Percentiles rank a stretch among this genome's conserved stretches.
Conservation (phyloP, 1,140 invertebrate species). For the Drosophila saltans region DNA sequence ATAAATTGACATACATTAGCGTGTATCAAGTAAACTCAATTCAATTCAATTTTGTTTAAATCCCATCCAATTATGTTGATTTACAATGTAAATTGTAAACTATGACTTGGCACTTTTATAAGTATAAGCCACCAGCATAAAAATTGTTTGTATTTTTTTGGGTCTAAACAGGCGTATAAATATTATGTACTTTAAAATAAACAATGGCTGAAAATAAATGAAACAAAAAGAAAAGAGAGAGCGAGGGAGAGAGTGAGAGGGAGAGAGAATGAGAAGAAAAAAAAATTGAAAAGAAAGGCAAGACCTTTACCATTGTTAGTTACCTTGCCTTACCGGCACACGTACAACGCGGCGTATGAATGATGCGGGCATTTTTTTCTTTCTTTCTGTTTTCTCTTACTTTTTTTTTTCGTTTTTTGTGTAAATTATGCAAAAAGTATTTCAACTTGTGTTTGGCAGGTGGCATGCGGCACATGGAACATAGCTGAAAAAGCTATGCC, state of each 20-base stretch:
- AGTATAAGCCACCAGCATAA: background rate
- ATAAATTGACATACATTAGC: too few species aligned
- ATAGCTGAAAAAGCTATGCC: constrained; percentile 18
- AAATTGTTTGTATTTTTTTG: background rate
- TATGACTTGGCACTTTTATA: background rate
- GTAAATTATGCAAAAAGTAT: constrained; percentile 71
- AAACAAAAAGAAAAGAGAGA: constrained; percentile 13
- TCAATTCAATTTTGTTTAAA: constrained; percentile 10
- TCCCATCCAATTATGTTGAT: constrained; percentile 2
- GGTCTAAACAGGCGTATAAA: constrained; percentile 28
- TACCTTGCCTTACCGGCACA: constrained; percentile 58
- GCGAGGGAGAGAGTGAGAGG: background rate
- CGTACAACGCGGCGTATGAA: constrained; percentile 52
- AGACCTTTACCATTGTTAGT: constrained; percentile 49
- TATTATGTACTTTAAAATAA: constrained; percentile 47
- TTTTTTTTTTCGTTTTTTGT: constrained; percentile 14
- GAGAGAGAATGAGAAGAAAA: constrained; percentile 15
- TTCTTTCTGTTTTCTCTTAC: background rate
- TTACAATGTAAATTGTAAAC: too few species aligned
- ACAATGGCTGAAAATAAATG: constrained; percentile 53
- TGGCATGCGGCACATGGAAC: constrained; percentile 32
- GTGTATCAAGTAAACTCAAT: background rate
- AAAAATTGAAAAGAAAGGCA: constrained; percentile 20
- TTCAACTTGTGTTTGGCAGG: constrained; percentile 41
- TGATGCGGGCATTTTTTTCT: constrained; percentile 47